These are phyloP conservation scores for Dusona sp. DNA, from an alignment of 2,888 invertebrate species.

Conservation along the genomic window DNA sequence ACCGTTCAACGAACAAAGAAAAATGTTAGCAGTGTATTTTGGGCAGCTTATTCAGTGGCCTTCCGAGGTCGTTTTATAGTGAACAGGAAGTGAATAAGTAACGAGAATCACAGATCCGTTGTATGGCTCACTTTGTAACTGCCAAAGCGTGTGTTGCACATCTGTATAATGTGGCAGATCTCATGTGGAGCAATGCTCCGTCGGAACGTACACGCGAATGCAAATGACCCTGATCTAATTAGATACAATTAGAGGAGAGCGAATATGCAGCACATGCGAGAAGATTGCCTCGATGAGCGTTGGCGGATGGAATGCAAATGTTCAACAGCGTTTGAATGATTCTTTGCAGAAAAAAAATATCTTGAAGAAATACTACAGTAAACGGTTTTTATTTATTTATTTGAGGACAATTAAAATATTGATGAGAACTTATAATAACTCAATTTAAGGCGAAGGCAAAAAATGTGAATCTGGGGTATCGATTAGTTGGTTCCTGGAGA, in stretches of 20 bases:
- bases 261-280: slow-evolving; percentile 27
- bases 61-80: slow-evolving; percentile 3
- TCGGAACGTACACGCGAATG: slow-evolving; percentile 34
- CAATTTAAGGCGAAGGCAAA: not conserved
- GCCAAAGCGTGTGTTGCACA: slow-evolving; percentile 52
- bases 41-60: not conserved
- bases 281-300: slow-evolving; percentile 35
- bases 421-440: not conserved
- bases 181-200: slow-evolving; percentile 2
- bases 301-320: slow-evolving; percentile 29
- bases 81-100: slow-evolving; percentile 9
- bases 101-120: not conserved
- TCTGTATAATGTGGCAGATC: slow-evolving; percentile 24
- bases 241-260: slow-evolving; percentile 61
- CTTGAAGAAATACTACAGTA: not conserved
- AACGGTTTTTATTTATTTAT: not conserved
- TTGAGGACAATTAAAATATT: not conserved
- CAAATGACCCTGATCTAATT: slow-evolving; percentile 59
- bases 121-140: slow-evolving; percentile 40
- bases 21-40: not conserved
- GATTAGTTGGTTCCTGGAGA: slow-evolving; percentile 14
- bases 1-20: not conserved
- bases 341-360: not conserved
- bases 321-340: not conserved
- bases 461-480: slow-evolving; percentile 16